phyloP scores from a whole-genome alignment of 2,888 invertebrate genomes.

The Parnassius orleans region DNA sequence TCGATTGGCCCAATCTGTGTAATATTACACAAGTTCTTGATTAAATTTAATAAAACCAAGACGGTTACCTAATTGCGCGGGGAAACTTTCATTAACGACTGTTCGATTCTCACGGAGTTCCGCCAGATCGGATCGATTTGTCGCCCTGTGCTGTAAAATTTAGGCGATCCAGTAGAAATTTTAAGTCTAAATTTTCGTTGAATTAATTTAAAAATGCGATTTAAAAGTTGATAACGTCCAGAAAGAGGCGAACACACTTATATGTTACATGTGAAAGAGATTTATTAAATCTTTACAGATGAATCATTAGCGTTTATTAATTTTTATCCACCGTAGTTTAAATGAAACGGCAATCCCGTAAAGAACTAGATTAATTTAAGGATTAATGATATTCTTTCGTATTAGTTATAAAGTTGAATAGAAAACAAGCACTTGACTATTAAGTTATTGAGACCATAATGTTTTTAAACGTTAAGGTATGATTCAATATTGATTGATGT shows the following conservation, averaged over 20 bases:
- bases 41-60: constrained; percentile 81
- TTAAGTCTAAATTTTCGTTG: constrained; percentile 49
- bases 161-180: constrained; percentile 39
- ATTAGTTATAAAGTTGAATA: neutral
- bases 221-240: constrained; percentile 50
- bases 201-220: constrained; percentile 59
- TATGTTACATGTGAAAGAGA: constrained; percentile 52
- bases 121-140: constrained; percentile 58
- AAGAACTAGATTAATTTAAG: constrained; percentile 11
- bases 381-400: neutral
- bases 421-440: no score
- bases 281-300: constrained; percentile 61
- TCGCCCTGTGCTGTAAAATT: constrained; percentile 39
- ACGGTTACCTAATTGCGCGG: constrained; percentile 75
- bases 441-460: no score
- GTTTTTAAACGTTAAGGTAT: no score
- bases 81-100: constrained; percentile 76
- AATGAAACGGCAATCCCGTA: constrained; percentile 16
- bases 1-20: constrained; percentile 78
- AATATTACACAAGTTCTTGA: constrained; percentile 80
- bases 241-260: constrained; percentile 44
- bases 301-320: constrained; percentile 50
- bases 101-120: constrained; percentile 69
- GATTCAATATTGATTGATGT: no score
- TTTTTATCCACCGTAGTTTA: constrained; percentile 50